These are phyloP conservation scores for Ylistrum balloti DNA, from an alignment of 1,140 invertebrate genomes.

Conservation along the genomic window DNA sequence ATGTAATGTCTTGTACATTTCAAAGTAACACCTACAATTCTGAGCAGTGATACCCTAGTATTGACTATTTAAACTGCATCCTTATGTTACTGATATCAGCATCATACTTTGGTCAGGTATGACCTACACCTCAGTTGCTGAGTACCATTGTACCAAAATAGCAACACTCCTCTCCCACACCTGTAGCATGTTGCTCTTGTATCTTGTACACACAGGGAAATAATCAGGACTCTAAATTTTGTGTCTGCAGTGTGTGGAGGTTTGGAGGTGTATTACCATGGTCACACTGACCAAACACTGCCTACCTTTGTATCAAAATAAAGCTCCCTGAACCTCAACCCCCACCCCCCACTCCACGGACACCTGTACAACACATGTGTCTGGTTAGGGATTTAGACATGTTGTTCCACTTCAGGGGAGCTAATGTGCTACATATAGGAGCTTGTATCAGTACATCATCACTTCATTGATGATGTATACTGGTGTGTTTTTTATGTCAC, in stretches of 20 bases:
- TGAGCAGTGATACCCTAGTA: not conserved
- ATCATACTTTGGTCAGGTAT: not conserved
- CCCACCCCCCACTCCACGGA: not conserved
- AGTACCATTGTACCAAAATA: conserved; percentile 20
- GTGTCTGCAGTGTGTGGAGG: conserved; percentile 6
- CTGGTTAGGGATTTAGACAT: not conserved
- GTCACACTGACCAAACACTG: not conserved
- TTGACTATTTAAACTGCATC: not conserved
- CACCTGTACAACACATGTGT: not conserved
- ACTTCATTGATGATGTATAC: not conserved
- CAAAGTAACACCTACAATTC: too few relatives aligned
- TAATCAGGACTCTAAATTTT: not conserved
- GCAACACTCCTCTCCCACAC: not conserved
- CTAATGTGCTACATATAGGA: not conserved
- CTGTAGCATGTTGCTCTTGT: not conserved
- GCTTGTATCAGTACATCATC: not conserved
- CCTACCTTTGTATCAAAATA: not conserved
- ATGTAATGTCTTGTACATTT: too few relatives aligned
- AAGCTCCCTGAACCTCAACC: not conserved
- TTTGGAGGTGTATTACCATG: not conserved
- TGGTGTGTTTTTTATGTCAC: too few relatives aligned
- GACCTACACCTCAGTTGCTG: not conserved
- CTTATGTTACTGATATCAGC: not conserved
- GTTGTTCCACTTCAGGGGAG: not conserved
- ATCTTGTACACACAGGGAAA: not conserved